Base-by-base conservation (phyloP, 2,113 vertebrate species). In the Dascyllus trimaculatus region DNA sequence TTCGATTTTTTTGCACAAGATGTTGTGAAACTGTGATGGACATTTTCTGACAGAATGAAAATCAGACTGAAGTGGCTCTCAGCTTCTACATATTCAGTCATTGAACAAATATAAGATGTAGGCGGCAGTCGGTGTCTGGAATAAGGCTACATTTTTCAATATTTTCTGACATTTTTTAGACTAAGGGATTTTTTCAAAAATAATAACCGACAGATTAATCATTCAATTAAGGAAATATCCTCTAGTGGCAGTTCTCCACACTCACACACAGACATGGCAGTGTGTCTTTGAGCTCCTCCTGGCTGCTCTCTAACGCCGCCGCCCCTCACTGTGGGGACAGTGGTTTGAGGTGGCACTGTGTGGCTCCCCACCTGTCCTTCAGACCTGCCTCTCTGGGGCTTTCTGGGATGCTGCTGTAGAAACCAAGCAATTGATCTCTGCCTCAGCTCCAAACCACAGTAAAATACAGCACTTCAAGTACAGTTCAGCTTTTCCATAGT, bases 401-500 rank as follows among this genome's bases (percentile, higher is more conserved):
- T 91, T 93, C 74, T 85, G 90, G 80, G 92, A 91, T 92, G 87
- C 88, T 88, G 85, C 86, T 91, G 86, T 60, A 89, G 67, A 91
- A 89, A 88, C 85, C 84, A 79, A 85, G 89, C 86, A 89, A 91
- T 85, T 82, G 88, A 90, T 92, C 84, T 85, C 58, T 45, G 69
- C 80, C 71, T 90, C 80, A 84, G 81, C 85, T 85, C 84, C 80
- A 91, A 93, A 92, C 90, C 94, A 86, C 94, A 94, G 82, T 65
- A 89, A 93, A 88, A 93, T 68, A 89, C 73, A 81, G 83, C 72
- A 81, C 89, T 93, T 88, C 69, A 93, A 89, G 90, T 84, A 78
- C 29, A 90, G 85, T 91, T 91, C 86, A 92, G 83, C 80, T 91
- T 93, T 94, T 94, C 92, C 93, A 93, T 85, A 80, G 86, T 56